A percentile compares a stretch with the other conserved stretches of the same genome.
These are phyloP conservation scores for Macrotus californicus DNA, from an alignment of 2,113 vertebrate species.

Conservation along the genomic window DNA sequence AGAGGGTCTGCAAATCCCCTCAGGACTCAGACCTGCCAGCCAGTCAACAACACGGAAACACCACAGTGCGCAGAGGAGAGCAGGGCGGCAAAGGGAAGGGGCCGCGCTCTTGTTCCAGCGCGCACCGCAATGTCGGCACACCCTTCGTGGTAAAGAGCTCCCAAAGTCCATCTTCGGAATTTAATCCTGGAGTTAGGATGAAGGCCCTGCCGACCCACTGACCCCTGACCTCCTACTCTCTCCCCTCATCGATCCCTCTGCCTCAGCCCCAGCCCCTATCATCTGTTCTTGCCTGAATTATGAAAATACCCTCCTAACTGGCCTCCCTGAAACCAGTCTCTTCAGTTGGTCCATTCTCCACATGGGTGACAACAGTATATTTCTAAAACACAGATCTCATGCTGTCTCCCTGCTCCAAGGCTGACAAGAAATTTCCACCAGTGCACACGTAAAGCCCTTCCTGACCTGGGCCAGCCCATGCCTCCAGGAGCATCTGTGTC, in stretches of 20 bases:
- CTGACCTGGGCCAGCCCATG: no score
- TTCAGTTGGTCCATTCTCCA: neutral
- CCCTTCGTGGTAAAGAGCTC: neutral
- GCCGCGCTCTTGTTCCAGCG: neutral
- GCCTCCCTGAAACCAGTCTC: neutral
- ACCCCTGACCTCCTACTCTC: neutral
- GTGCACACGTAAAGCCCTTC: neutral
- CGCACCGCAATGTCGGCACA: neutral
- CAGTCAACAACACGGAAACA: neutral
- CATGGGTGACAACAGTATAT: neutral
- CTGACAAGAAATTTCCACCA: neutral
- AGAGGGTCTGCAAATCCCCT: neutral
- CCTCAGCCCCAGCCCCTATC: neutral
- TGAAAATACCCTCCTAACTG: neutral
- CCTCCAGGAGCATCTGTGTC: neutral
- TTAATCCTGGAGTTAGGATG: neutral
- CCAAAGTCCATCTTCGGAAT: neutral
- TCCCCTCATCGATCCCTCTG: neutral
- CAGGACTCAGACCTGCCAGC: neutral
- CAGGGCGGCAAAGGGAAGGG: neutral
- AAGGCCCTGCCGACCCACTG: neutral
- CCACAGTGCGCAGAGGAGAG: neutral
- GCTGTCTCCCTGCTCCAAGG: neutral
- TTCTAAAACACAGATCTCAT: neutral
- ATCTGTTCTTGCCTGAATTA: neutral